These are phyloP conservation scores for Struthidea cinerea DNA, from an alignment of 2,113 vertebrate species.

Conservation along the genomic window DNA sequence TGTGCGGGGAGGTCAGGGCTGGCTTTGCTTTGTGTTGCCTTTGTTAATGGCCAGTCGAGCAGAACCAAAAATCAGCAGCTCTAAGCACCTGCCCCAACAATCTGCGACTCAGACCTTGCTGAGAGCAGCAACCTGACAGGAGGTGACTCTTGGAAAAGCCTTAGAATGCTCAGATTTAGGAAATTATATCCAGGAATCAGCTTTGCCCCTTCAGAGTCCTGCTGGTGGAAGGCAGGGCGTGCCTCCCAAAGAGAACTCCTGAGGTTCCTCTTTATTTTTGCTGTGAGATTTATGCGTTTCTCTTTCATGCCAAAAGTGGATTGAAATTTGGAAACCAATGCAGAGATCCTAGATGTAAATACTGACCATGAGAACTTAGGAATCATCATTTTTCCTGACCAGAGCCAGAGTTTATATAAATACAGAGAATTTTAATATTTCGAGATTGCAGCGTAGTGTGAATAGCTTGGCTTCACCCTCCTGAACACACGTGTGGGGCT, in stretches of 20 bases:
- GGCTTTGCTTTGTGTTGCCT: not conserved
- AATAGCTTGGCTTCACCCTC: conserved; percentile 4
- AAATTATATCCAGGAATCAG: not conserved
- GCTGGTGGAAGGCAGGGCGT: not conserved
- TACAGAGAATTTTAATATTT: not conserved
- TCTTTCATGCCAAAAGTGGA: not conserved
- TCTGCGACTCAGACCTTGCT: not conserved
- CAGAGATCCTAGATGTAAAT: not conserved
- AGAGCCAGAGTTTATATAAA: not conserved
- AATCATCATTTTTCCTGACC: not conserved
- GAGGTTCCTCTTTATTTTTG: not conserved
- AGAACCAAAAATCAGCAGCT: not conserved
- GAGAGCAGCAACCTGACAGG: not conserved
- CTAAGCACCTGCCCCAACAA: not conserved
- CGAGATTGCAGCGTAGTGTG: not conserved
- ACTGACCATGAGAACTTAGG: not conserved
- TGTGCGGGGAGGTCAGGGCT: not conserved
- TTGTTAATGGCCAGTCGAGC: not conserved
- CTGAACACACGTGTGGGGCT: not conserved
- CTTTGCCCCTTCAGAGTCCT: not conserved
- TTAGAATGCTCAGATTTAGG: not conserved
- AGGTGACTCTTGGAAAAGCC: not conserved
- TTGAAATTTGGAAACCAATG: not conserved
- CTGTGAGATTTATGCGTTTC: not conserved
- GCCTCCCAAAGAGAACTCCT: not conserved